Evolutionary conservation across 2,113 vertebrate genomes (phyloP).

Genomic region (Boulengeromyrus knoepffleri): DNA sequence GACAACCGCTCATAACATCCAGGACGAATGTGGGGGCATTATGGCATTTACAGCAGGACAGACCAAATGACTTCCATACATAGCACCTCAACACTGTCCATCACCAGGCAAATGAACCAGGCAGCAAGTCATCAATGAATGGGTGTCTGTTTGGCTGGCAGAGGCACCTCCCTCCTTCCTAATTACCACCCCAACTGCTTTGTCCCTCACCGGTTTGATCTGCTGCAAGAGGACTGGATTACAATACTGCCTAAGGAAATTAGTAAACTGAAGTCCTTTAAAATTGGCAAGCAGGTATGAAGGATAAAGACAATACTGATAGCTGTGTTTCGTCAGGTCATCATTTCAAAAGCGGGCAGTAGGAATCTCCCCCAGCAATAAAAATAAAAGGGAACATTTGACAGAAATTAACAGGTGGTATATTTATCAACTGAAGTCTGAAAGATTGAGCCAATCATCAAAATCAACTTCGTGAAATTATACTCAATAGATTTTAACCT

Average conservation of each 20-base stretch:
- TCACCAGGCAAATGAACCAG: background rate
- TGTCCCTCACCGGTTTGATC: conserved; percentile 34
- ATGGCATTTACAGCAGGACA: conserved; percentile 1
- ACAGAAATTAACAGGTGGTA: background rate
- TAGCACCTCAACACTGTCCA: background rate
- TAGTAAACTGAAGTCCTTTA: conserved; percentile 44
- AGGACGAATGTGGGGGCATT: background rate
- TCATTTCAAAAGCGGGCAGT: background rate
- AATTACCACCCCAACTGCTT: conserved; percentile 25
- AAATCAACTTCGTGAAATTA: background rate
- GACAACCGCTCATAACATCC: background rate
- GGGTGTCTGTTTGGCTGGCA: background rate
- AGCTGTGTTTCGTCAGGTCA: conserved; percentile 20
- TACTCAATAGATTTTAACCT: background rate
- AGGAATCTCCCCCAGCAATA: background rate
- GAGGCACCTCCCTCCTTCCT: background rate
- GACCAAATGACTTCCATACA: background rate
- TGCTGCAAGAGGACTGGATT: conserved; percentile 16
- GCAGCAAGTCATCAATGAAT: conserved; percentile 4
- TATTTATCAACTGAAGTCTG: background rate
- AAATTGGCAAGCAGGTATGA: conserved; percentile 48
- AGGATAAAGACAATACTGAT: conserved; percentile 41
- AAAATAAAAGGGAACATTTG: conserved; percentile 13
- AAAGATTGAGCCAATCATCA: background rate
- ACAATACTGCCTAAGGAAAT: conserved; percentile 51